Base-by-base conservation (phyloP, 2,888 invertebrate species). In the Agrochola circellaris region DNA sequence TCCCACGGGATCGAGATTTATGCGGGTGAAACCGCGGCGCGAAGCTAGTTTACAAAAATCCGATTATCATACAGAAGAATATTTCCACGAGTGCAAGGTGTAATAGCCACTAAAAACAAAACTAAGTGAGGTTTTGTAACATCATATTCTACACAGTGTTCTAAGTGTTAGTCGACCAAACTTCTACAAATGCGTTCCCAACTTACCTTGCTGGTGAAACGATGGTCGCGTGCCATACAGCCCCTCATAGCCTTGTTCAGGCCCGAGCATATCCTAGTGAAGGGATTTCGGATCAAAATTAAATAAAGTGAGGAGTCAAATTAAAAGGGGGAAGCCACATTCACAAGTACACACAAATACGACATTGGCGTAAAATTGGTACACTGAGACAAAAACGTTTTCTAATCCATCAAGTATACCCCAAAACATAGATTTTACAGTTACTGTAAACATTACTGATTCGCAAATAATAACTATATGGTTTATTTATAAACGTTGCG, bases 221-320 rank as follows among this genome's bases (percentile, higher is more conserved):
- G 99, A 98, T 90, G 99, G 98, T 94, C 99, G 98, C 95, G 99
- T 99, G 93, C 98, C 98, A 96, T 99, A 99, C 97, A 99, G 98
- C 95, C 98, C 98, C 95, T 99, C 99, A 97, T 99, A 99, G 93
- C 98, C 98, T 97, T 99, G 99, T 95, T 99, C 99, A 92, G 98
- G 98, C 93, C 98, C 98, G 96, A 98, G 98, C 98, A 98, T 98
- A 96, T 99, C 99, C 98, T 99, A 97, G 80, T 94, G 91, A 95
- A 95, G 87, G 92, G 92, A 93, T 92, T 93, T 88, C 90, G 90
- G 89, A 92, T 87, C 88, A 91, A 88, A 88, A 88, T 88, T 84
- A 88, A 87, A 90, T 86, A 91, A 91, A 92, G 91, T 89, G 82
- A 89, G 92, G 92, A 90, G 71, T 83, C 62, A 81, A 88, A 73